Evolutionary conservation across 2,113 vertebrate genomes (phyloP).

Genomic region (Zosterops lateralis): DNA sequence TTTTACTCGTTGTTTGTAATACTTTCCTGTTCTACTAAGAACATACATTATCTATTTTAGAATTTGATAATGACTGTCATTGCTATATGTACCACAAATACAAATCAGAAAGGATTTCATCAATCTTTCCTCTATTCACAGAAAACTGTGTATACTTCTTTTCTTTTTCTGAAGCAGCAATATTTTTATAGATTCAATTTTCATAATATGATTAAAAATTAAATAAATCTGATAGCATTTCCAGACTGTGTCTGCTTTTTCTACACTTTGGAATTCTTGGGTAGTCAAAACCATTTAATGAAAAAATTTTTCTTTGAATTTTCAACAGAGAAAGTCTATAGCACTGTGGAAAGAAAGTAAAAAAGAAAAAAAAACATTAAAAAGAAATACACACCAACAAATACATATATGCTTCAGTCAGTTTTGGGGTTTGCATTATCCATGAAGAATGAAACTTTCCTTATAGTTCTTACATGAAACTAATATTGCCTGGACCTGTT

Average conservation of each 20-base stretch:
- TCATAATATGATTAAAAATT: not conserved
- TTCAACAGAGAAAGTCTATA: not conserved
- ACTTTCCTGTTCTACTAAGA: not conserved
- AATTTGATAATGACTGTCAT: not conserved
- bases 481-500: not conserved
- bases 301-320: not conserved
- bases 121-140: not conserved
- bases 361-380: rapidly evolving
- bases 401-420: not conserved
- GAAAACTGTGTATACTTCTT: not conserved
- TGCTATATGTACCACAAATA: not conserved
- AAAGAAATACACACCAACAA: not conserved
- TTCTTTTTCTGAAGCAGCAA: not conserved
- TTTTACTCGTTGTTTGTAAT: not conserved
- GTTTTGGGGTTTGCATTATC: not conserved
- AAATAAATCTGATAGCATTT: not conserved
- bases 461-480: not conserved
- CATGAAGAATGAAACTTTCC: not conserved
- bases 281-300: not conserved
- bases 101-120: not conserved
- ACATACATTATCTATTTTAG: not conserved
- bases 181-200: not conserved
- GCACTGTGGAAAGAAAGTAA: not conserved
- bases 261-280: not conserved
- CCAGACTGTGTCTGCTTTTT: not conserved